Percentiles rank a stretch among this genome's conserved stretches.
phyloP scores from a whole-genome alignment of 2,113 vertebrate species.

The Crotophaga sulcirostris region DNA sequence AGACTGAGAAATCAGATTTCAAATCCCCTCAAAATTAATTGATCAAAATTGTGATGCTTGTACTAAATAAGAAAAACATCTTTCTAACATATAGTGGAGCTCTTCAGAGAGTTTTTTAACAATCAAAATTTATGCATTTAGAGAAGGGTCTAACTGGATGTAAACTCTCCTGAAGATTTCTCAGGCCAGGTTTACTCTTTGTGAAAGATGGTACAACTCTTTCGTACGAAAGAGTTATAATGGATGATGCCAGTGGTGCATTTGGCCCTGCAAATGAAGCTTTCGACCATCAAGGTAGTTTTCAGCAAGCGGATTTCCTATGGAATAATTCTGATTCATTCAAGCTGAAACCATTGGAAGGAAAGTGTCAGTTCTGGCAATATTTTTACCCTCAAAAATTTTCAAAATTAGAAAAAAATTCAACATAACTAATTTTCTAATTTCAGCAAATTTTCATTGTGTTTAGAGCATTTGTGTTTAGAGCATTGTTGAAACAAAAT shows the following conservation, averaged over 20 bases:
- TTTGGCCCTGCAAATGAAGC: neutral
- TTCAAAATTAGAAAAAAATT: neutral
- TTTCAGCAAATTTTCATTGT: neutral
- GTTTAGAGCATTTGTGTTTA: neutral
- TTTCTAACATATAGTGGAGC: neutral
- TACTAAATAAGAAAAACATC: neutral
- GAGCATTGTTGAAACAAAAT: neutral
- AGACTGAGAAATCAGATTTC: neutral
- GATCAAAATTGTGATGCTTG: neutral
- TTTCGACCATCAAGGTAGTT: neutral
- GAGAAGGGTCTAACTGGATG: fast-evolving
- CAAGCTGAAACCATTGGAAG: neutral
- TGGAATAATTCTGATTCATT: neutral
- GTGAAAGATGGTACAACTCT: neutral
- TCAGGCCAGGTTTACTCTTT: neutral
- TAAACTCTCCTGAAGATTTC: neutral
- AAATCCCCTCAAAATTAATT: neutral
- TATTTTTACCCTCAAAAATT: neutral
- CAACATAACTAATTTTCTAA: neutral
- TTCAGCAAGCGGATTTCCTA: neutral
- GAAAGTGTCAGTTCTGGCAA: neutral
- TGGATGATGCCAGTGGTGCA: neutral
- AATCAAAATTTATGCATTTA: neutral
- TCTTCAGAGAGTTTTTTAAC: neutral
- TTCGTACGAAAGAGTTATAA: neutral